These are phyloP conservation scores for Cyclargus thomasi DNA, from an alignment of 1,140 invertebrate genomes.

Conservation along the genomic window DNA sequence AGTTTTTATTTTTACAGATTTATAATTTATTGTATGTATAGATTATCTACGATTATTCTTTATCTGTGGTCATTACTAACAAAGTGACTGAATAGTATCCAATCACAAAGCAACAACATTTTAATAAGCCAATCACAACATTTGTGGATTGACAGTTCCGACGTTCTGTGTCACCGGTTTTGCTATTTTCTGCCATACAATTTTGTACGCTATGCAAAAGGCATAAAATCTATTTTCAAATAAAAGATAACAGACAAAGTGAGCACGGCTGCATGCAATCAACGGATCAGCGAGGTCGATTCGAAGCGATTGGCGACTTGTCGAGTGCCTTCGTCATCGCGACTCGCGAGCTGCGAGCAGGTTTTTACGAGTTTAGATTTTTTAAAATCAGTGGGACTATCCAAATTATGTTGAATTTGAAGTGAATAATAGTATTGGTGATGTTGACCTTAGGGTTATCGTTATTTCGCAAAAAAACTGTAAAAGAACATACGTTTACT, in stretches of 20 bases:
- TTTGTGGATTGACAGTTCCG: neutral
- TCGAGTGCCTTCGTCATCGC: constrained; percentile 46
- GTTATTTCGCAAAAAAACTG: constrained; percentile 64
- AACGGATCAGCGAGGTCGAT: constrained; percentile 11
- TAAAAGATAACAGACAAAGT: neutral
- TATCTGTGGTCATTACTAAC: neutral
- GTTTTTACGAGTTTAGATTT: constrained; percentile 34
- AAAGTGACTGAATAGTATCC: neutral
- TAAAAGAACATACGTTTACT: constrained; percentile 56
- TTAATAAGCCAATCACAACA: neutral
- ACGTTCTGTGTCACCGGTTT: neutral
- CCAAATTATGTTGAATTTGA: constrained; percentile 59
- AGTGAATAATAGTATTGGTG: constrained; percentile 68
- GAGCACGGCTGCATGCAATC: neutral
- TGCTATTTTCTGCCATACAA: neutral
- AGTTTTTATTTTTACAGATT: too few species aligned
- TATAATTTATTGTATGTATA: too few species aligned
- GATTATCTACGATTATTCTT: neutral
- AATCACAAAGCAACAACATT: neutral
- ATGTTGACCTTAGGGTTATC: constrained; percentile 67
- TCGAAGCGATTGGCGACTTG: constrained; percentile 33
- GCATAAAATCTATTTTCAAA: neutral
- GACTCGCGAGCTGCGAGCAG: neutral
- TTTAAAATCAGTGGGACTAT: constrained; percentile 41
- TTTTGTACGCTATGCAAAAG: neutral